Percentiles rank a stretch among this genome's conserved stretches.
phyloP scores from a whole-genome alignment of 2,888 invertebrate species.

The Spodoptera exigua region DNA sequence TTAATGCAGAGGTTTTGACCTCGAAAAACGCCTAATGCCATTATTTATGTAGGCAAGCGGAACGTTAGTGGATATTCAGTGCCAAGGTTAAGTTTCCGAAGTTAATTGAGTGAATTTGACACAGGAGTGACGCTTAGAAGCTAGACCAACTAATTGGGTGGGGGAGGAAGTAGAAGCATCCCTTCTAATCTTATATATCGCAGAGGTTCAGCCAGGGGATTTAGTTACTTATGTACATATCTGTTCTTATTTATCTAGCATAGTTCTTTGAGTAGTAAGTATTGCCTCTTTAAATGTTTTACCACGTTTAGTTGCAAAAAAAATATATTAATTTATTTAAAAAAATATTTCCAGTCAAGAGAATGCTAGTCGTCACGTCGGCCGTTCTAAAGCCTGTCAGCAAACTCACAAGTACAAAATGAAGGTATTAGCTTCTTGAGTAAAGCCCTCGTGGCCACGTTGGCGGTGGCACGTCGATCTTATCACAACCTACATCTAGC shows the following conservation, averaged over 20 bases:
- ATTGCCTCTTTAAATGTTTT: too few species aligned
- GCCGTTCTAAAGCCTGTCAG: too few species aligned
- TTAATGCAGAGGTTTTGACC: slow-evolving; percentile 33
- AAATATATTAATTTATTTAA: too few species aligned
- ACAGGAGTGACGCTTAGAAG: slow-evolving; percentile 5
- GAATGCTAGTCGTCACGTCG: too few species aligned
- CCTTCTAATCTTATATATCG: not conserved
- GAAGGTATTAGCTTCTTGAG: slow-evolving; percentile 24
- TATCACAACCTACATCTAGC: slow-evolving; percentile 61
- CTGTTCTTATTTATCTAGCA: too few species aligned
- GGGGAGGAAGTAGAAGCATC: slow-evolving; percentile 6
- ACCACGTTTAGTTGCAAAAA: too few species aligned
- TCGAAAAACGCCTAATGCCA: slow-evolving; percentile 10
- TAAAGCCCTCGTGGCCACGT: slow-evolving; percentile 25
- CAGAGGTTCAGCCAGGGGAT: not conserved
- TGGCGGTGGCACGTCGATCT: slow-evolving; percentile 38
- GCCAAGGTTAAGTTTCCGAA: slow-evolving; percentile 23
- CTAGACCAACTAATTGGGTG: slow-evolving; percentile 2
- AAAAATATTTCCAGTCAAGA: too few species aligned
- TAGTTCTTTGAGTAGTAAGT: too few species aligned
- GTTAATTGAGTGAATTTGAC: slow-evolving; percentile 18
- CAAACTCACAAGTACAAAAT: too few species aligned
- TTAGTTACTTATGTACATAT: too few species aligned
- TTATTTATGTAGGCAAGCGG: slow-evolving; percentile 22
- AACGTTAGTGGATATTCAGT: slow-evolving; percentile 26